These are phyloP conservation scores for Serrognathus titanus DNA, from an alignment of 2,888 invertebrate genomes.

Conservation along the genomic window DNA sequence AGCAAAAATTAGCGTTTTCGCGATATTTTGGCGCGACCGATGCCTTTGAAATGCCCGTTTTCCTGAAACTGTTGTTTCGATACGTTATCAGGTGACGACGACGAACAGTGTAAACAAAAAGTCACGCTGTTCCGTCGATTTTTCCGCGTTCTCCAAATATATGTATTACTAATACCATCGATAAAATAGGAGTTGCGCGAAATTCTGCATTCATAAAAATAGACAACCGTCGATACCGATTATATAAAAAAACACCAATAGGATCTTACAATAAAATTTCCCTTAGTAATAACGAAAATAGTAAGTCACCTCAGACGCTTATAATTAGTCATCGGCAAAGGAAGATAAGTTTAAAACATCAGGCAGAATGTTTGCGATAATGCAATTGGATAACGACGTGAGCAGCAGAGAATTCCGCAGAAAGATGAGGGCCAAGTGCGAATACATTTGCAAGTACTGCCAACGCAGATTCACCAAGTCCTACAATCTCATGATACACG, in stretches of 20 bases:
- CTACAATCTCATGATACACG: slow-evolving; percentile 98
- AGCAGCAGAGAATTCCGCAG: slow-evolving; percentile 81
- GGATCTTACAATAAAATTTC: background rate
- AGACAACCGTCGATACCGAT: background rate
- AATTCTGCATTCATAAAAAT: background rate
- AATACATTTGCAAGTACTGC: slow-evolving; percentile 98
- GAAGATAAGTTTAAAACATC: slow-evolving; percentile 13
- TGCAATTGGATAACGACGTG: slow-evolving; percentile 85
- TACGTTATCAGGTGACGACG: too few species aligned
- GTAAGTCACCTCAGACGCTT: background rate
- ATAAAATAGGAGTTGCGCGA: too few species aligned
- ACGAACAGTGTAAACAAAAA: too few species aligned
- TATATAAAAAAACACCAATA: slow-evolving; percentile 1
- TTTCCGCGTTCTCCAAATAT: too few species aligned
- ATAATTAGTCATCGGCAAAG: slow-evolving; percentile 10
- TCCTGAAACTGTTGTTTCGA: too few species aligned
- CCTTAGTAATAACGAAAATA: background rate
- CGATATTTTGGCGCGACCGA: too few species aligned
- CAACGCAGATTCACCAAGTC: slow-evolving; percentile 96
- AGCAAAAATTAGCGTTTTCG: too few species aligned
- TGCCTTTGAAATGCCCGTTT: too few species aligned
- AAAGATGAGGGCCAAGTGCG: slow-evolving; percentile 91
- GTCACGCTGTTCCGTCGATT: too few species aligned
- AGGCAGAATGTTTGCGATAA: slow-evolving; percentile 75
- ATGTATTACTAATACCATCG: too few species aligned